A percentile compares a stretch with the other conserved stretches of the same genome.
Conservation (phyloP, 2,113 vertebrate genomes). For the Actenoides lindsayi region DNA sequence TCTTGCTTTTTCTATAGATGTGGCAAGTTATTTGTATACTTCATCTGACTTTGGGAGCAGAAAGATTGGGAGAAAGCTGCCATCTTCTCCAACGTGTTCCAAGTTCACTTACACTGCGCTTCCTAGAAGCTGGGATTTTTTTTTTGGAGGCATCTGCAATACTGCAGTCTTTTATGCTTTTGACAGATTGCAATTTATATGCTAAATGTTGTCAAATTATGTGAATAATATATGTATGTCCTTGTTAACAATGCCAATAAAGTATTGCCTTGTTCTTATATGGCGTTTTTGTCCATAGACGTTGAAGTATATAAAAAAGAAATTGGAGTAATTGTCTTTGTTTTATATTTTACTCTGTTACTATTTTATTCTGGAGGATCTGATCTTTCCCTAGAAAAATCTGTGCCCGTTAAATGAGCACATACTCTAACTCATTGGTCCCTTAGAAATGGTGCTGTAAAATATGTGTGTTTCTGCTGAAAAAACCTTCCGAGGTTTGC, state of each 20-base stretch:
- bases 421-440: not conserved
- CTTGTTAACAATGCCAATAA: not conserved
- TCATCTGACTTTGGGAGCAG: not conserved
- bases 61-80: not conserved
- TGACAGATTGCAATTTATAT: not conserved
- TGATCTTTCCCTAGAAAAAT: not conserved
- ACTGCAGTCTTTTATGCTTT: not conserved
- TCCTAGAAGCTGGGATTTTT: not conserved
- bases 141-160: not conserved
- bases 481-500: not conserved
- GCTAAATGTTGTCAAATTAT: not conserved
- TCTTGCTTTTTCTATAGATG: not conserved
- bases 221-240: not conserved
- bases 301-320: not conserved
- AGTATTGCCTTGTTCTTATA: not conserved
- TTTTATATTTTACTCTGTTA: not conserved
- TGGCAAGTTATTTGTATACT: rapidly evolving
- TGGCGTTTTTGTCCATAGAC: not conserved
- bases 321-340: not conserved
- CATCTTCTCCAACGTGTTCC: rapidly evolving
- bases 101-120: not conserved
- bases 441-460: not conserved
- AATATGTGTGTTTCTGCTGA: not conserved
- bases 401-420: not conserved
- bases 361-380: not conserved